Base-by-base conservation (phyloP, 2,888 invertebrate genomes). In the Euplexia lucipara region DNA sequence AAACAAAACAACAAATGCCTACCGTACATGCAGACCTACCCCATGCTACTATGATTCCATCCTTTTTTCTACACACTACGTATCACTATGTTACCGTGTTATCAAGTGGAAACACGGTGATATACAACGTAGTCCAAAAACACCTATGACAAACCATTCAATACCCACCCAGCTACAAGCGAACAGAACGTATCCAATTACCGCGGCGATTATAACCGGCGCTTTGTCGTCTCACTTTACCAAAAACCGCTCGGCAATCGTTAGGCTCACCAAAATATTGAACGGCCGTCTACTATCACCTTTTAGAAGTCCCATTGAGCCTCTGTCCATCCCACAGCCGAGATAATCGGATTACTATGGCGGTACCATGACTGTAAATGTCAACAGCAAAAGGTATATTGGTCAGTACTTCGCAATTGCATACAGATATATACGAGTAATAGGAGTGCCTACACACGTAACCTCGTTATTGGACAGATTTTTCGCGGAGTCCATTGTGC, bases 311-410 rank as follows among this genome's bases (percentile, higher is more conserved):
- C 59, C 58, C 48, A 48, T 45, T 77, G 76, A 83, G 57, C 62
- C 47, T 34, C 62, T 53, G 80, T 67, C 79, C 79, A 52, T 66
- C 58, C 75, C 58, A 69, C 64, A 64, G 71, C 34, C 67, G 73
- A 73, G 79, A 69, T 91, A 91, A 91, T 90, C 90, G 83, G 88
- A 89, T 91, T 91, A 90, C 79, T 70, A 84, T 84, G 85, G 85
- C 84, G 82, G 85, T 78, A 79, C 85, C 86, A 85, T 86, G 83
- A 82, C 86, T 84, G 85, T 81, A 82, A 87, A 86, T 83, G 87
- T 86, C 83, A 85, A 84, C 72, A 74, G 72, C 73, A 78, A 70
- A 75, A 70, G 75, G 78, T 73, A 64, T 69, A 75, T 73, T 70
- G 67, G 66, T 59, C 54, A 44, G 58, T 70, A 62, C 66, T 60